Evolutionary conservation across 2,888 invertebrate species (phyloP).

Genomic region (Linnaemya tessellans): DNA sequence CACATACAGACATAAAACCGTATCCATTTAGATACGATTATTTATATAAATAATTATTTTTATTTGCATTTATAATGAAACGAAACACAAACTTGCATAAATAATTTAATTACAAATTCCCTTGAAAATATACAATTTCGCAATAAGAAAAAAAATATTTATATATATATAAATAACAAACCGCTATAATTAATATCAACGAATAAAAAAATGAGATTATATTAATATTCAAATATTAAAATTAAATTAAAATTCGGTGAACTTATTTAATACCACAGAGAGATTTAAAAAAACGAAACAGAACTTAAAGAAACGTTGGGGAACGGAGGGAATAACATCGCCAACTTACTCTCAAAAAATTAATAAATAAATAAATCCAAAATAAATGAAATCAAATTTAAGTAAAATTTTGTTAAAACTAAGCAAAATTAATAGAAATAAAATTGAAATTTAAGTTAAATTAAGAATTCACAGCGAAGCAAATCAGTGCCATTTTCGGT

Average conservation of each 20-base stretch:
- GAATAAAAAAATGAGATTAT: constrained; percentile 44
- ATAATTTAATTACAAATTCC: constrained; percentile 59
- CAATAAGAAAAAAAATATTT: constrained; percentile 23
- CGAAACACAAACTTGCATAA: constrained; percentile 46
- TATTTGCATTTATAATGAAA: constrained; percentile 56
- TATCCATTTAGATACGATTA: too few relatives aligned
- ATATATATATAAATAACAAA: neutral
- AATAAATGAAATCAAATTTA: too few relatives aligned
- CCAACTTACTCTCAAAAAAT: too few relatives aligned
- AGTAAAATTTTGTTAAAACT: too few relatives aligned
- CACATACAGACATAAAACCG: too few relatives aligned
- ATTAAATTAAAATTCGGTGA: constrained; percentile 25
- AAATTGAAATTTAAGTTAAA: too few relatives aligned
- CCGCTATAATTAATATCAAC: constrained; percentile 32
- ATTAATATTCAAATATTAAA: constrained; percentile 49
- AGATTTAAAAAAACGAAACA: neutral
- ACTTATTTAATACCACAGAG: constrained; percentile 23
- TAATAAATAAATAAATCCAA: too few relatives aligned
- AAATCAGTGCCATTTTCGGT: too few relatives aligned
- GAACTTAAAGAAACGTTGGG: neutral
- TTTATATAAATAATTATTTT: constrained; percentile 37
- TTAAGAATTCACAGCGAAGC: too few relatives aligned
- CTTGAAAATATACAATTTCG: constrained; percentile 55
- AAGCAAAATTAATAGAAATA: too few relatives aligned
- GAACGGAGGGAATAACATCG: neutral